Percentiles rank a stretch among this genome's conserved stretches.
phyloP scores from a whole-genome alignment of 2,888 invertebrate genomes.

The Pseudococcus longispinus region DNA sequence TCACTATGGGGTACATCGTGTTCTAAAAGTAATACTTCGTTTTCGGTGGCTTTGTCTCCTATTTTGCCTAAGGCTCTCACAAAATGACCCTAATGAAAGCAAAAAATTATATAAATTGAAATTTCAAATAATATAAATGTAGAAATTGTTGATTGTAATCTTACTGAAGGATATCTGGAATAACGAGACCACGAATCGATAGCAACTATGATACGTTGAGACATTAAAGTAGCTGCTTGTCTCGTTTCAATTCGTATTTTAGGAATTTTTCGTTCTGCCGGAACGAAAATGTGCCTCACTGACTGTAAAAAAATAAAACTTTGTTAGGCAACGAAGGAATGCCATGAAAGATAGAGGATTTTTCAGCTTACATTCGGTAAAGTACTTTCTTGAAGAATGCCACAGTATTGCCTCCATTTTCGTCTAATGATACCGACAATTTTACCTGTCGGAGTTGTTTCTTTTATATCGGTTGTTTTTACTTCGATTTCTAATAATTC shows the following conservation, averaged over 20 bases:
- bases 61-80: conserved; percentile 90
- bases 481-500: conserved; percentile 59
- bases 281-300: conserved; percentile 84
- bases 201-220: conserved; percentile 91
- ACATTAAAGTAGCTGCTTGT: conserved; percentile 79
- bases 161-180: conserved; percentile 84
- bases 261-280: conserved; percentile 92
- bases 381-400: conserved; percentile 83
- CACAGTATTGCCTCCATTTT: conserved; percentile 98
- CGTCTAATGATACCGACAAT: conserved; percentile 94
- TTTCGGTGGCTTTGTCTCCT: conserved; percentile 94
- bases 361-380: conserved; percentile 68
- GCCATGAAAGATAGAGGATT: background rate
- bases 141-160: background rate
- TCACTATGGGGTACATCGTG: conserved; percentile 96
- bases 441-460: conserved; percentile 71
- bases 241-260: conserved; percentile 95
- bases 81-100: conserved; percentile 78
- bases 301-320: conserved; percentile 61
- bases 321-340: background rate
- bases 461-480: conserved; percentile 60
- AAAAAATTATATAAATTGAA: background rate
- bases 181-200: conserved; percentile 96
- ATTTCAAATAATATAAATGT: background rate
- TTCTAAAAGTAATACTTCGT: conserved; percentile 92